These are phyloP conservation scores for Leptosomus discolor DNA, from an alignment of 2,113 vertebrate genomes.

Conservation along the genomic window DNA sequence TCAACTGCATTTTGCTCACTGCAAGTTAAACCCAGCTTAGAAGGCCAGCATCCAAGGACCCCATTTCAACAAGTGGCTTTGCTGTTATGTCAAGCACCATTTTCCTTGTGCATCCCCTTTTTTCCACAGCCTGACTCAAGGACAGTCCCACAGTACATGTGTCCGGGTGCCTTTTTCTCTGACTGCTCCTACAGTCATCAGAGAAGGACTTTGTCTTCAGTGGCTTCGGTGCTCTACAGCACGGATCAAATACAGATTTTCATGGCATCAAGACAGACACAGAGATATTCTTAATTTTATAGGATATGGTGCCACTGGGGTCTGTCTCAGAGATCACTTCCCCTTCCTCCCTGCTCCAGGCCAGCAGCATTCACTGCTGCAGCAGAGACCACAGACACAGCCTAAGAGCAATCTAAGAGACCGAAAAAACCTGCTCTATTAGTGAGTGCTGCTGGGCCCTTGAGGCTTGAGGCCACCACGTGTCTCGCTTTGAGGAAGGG, in stretches of 20 bases:
- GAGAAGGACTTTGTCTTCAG: background rate
- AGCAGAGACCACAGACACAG: background rate
- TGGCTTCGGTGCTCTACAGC: background rate
- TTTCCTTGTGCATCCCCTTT: background rate
- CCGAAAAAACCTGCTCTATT: background rate
- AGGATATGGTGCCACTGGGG: background rate
- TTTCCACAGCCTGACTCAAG: background rate
- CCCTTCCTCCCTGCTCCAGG: background rate
- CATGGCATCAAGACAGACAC: background rate
- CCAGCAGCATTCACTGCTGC: background rate
- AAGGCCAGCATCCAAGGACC: background rate
- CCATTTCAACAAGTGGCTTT: background rate
- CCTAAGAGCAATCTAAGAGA: background rate
- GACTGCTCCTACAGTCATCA: background rate
- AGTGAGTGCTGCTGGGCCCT: background rate
- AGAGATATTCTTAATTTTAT: background rate
- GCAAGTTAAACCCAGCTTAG: background rate
- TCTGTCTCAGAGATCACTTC: background rate
- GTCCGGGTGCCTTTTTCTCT: background rate
- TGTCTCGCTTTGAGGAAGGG: rapidly evolving
- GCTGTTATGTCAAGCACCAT: background rate
- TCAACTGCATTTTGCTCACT: background rate
- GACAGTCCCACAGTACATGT: background rate
- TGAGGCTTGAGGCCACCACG: rapidly evolving
- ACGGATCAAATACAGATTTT: background rate